Base-by-base conservation (phyloP, 2,113 vertebrate species). In the Podilymbus podiceps region DNA sequence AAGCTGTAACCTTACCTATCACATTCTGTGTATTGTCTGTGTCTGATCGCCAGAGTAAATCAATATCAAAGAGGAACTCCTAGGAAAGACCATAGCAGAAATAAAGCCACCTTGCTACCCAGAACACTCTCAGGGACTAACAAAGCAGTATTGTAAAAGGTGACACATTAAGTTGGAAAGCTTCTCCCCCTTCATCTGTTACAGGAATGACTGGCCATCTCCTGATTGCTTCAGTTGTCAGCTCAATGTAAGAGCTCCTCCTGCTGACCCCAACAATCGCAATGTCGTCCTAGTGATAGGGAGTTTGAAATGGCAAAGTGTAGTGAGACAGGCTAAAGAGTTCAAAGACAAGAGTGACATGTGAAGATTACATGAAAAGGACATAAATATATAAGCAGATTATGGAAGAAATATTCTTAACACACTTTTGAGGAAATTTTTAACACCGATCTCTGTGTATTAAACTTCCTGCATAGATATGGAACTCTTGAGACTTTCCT, bases 241-340 rank as follows among this genome's bases (percentile, higher is more conserved):
- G 12, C 50, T 93, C 73, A 53, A 63, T 78, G 66, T 92, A 74
- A 95, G 90, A 93, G 78, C 83, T 93, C 87, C 66, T 90, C 83
- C 87, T 93, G 67, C 82, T 55, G 90, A 93, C n/a, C 50, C 30
- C 33, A 44, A 13, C 14, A 30, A n/a, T 33, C 56, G 69, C 38
- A 64, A 5, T 69, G 75, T 53, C 44, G 49, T 58, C 19, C 49
- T 47, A 17, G 9, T 21, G 30, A 76, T 31, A 33, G 53, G 8
- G 56, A 64, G 38, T 55, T 20, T 53, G 14, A 88, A 83, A 33
- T 10, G 14, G 5, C 24, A 66, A 62, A 50, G 2, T 58, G 28
- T 44, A 86, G 15, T 46, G 15, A 72, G n/a, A 49, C 38, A 59
- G 27, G 23, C 9, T 55, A 28, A 73, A 73, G 14, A 82, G 64